These are phyloP conservation scores for Alethe diademata DNA, from an alignment of 2,113 vertebrate species.

Conservation along the genomic window DNA sequence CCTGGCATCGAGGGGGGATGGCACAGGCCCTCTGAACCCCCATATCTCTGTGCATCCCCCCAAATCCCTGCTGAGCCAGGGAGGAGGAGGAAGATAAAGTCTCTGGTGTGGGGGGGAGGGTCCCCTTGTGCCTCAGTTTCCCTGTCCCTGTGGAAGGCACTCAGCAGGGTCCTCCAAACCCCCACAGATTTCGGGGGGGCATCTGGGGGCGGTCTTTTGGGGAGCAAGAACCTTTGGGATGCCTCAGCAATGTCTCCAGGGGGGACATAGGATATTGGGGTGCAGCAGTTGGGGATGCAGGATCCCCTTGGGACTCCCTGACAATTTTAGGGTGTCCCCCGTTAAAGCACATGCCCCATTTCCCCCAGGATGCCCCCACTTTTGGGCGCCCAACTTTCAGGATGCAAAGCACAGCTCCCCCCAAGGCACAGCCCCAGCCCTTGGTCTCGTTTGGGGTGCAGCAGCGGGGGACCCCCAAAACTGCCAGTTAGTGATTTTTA, in stretches of 20 bases:
- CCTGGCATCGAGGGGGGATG: neutral
- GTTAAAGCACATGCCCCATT: neutral
- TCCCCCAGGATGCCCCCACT: neutral
- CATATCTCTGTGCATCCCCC: neutral
- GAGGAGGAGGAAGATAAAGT: neutral
- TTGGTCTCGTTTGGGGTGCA: neutral
- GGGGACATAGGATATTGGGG: neutral
- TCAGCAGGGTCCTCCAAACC: neutral
- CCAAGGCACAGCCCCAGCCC: neutral
- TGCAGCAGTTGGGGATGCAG: neutral
- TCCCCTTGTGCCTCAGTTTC: neutral
- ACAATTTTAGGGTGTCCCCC: neutral
- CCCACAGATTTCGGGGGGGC: neutral
- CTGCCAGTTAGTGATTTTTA: neutral
- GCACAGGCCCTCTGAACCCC: neutral
- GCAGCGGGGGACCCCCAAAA: neutral
- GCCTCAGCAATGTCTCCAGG: neutral
- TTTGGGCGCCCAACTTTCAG: neutral
- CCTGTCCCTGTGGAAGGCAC: neutral
- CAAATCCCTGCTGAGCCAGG: neutral
- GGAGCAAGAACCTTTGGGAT: neutral
- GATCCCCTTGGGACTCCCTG: neutral
- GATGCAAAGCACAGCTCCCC: neutral
- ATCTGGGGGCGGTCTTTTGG: neutral
- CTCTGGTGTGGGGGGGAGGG: no score